Evolutionary conservation across 2,797 vertebrate species (phyloP).

Genomic region (Parauchenoglanis punctatus): DNA sequence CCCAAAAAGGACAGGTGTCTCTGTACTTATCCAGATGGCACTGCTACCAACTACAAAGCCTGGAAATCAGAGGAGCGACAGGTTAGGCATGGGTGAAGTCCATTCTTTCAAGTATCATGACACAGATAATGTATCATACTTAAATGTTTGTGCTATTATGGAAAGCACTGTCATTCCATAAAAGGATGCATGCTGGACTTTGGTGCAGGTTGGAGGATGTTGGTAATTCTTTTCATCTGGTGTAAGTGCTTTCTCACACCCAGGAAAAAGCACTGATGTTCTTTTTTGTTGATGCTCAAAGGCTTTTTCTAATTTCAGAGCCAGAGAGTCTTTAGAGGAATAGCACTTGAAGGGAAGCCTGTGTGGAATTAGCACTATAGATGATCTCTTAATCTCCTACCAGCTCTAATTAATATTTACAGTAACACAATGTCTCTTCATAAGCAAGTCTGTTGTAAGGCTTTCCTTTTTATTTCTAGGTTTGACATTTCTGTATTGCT

Average conservation of each 20-base stretch:
- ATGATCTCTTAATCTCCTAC: conserved; percentile 34
- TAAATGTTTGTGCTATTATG: background rate
- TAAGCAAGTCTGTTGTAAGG: background rate
- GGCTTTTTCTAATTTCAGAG: conserved; percentile 7
- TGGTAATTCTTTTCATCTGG: background rate
- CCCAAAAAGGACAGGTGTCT: conserved; percentile 58
- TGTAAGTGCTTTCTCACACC: background rate
- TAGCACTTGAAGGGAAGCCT: background rate
- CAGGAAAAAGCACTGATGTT: conserved; percentile 4
- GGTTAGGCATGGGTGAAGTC: conserved; percentile 20
- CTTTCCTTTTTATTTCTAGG: background rate
- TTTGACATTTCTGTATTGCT: background rate
- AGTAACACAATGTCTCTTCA: background rate
- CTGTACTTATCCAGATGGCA: conserved; percentile 56
- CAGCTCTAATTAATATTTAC: conserved; percentile 24
- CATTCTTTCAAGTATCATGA: background rate
- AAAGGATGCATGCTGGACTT: background rate
- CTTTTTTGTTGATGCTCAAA: conserved; percentile 19
- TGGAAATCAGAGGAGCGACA: conserved; percentile 15
- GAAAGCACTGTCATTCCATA: background rate
- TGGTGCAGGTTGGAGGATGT: background rate
- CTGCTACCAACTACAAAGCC: conserved; percentile 36
- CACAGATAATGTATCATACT: conserved; percentile 7
- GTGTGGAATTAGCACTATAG: conserved; percentile 1
- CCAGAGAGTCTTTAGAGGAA: conserved; percentile 1